Evolutionary conservation across 1,140 invertebrate species (phyloP).

Genomic region (Armadillidium nasatum): DNA sequence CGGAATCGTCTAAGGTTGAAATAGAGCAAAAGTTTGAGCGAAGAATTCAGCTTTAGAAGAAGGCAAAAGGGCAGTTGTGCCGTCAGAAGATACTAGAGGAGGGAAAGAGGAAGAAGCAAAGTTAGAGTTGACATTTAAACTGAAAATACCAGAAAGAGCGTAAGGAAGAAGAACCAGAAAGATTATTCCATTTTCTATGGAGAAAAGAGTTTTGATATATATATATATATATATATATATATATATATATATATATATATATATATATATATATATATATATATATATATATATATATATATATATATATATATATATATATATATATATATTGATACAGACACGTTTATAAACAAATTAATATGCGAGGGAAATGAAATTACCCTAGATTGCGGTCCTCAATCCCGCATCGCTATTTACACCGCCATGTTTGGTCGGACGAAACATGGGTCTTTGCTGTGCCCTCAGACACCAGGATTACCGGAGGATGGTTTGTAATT

Average conservation of each 20-base stretch:
- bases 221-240: constrained; percentile 13
- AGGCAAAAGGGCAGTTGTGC: too few relatives aligned
- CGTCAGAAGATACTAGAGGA: too few relatives aligned
- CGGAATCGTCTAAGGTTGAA: too few relatives aligned
- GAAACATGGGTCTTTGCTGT: constrained; percentile 79
- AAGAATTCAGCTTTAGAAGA: too few relatives aligned
- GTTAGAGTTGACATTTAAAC: too few relatives aligned
- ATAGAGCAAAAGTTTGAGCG: too few relatives aligned
- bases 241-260: constrained; percentile 13
- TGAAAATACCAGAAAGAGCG: too few relatives aligned
- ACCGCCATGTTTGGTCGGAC: constrained; percentile 84
- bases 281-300: constrained; percentile 13
- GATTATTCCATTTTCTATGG: too few relatives aligned
- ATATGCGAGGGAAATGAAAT: constrained; percentile 51
- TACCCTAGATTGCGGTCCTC: constrained; percentile 46
- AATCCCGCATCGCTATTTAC: constrained; percentile 79
- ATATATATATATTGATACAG: constrained; percentile 20
- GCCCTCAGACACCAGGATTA: constrained; percentile 76
- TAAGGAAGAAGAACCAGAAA: too few relatives aligned
- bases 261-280: constrained; percentile 13
- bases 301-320: constrained; percentile 10
- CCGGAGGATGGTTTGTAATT: constrained; percentile 75
- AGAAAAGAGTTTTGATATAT: too few relatives aligned
- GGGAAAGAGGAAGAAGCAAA: too few relatives aligned
- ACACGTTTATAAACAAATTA: constrained; percentile 47